Evolutionary conservation across 1,140 invertebrate genomes (phyloP).

Genomic region (Capitella teleta): DNA sequence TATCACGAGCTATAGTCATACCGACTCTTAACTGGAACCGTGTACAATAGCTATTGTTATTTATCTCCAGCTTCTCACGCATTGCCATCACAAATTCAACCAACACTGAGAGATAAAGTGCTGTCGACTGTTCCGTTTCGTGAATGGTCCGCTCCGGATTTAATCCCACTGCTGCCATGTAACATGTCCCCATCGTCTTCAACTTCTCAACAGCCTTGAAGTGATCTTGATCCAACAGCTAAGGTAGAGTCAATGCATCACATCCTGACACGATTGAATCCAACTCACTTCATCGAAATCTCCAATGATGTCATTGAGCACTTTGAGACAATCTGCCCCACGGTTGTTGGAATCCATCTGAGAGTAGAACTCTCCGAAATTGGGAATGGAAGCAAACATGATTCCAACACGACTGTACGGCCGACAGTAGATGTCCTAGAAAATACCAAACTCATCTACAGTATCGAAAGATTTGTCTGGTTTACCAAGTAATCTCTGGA

Average conservation of each 20-base stretch:
- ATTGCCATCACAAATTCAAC: background rate
- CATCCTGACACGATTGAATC: background rate
- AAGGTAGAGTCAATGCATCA: background rate
- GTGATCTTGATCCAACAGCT: conserved; percentile 29
- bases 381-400: conserved; percentile 86
- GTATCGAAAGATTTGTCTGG: background rate
- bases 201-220: conserved; percentile 89
- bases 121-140: conserved; percentile 11
- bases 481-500: background rate
- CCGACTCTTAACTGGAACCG: background rate
- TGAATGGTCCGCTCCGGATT: conserved; percentile 41
- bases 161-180: conserved; percentile 89
- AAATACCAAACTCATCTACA: background rate
- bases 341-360: conserved; percentile 83
- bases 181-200: conserved; percentile 88
- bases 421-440: conserved; percentile 83
- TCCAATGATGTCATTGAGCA: conserved; percentile 94
- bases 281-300: conserved; percentile 66
- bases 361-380: conserved; percentile 92
- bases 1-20: background rate
- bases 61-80: background rate
- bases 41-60: background rate
- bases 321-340: conserved; percentile 76
- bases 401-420: conserved; percentile 84
- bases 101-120: background rate